These are phyloP conservation scores for Ceratothoa steindachneri DNA, from an alignment of 2,888 invertebrate genomes.

Conservation along the genomic window DNA sequence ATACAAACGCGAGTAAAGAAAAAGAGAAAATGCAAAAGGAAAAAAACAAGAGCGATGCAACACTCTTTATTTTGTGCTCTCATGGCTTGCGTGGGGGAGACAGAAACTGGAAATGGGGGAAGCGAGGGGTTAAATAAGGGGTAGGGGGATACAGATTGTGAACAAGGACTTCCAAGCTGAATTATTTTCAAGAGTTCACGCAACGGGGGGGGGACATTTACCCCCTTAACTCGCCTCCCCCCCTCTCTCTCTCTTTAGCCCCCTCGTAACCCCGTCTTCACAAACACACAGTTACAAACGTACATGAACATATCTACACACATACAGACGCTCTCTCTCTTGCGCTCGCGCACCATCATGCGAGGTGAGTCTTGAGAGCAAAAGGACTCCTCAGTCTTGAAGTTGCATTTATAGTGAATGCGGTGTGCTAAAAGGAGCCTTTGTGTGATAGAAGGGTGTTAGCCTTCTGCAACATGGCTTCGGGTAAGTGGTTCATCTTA, in stretches of 20 bases:
- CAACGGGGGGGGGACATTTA: background rate
- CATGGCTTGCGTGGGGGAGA: background rate
- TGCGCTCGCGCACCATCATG: background rate
- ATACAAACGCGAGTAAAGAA: background rate
- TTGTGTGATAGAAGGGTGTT: conserved; percentile 11
- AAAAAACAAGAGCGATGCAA: background rate
- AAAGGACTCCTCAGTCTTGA: background rate
- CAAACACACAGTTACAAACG: no score
- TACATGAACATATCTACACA: no score
- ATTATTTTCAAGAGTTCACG: background rate
- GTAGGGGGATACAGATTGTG: no score
- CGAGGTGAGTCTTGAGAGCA: background rate
- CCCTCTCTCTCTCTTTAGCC: no score
- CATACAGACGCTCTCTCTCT: no score
- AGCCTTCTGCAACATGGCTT: conserved; percentile 13
- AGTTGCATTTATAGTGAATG: conserved; percentile 11
- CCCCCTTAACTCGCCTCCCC: no score
- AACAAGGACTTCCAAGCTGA: no score
- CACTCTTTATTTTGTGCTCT: background rate
- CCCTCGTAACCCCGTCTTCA: no score
- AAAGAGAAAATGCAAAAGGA: background rate
- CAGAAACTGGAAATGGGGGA: no score
- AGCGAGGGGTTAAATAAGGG: no score
- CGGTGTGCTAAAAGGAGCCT: conserved; percentile 2
- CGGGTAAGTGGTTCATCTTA: conserved; percentile 2